Evolutionary conservation across 2,888 invertebrate genomes (phyloP).

Genomic region (Acleris cristana): DNA sequence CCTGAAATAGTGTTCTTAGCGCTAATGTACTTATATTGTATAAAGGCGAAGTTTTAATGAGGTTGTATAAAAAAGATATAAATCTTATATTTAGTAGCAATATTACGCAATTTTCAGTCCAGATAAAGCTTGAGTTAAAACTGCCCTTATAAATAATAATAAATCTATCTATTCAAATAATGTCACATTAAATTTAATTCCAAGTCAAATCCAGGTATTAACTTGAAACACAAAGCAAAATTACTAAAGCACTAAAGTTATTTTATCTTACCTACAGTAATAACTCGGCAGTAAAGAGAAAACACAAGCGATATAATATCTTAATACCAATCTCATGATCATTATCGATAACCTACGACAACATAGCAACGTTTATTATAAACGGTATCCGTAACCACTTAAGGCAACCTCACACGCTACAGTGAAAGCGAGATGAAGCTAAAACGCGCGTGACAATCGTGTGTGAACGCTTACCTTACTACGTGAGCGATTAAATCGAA

Average conservation of each 20-base stretch:
- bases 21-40: too few species aligned
- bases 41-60: too few species aligned
- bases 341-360: conserved; percentile 62
- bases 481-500: conserved; percentile 73
- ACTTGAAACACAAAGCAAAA: not conserved
- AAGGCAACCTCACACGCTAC: conserved; percentile 52
- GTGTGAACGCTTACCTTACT: conserved; percentile 58
- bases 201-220: not conserved
- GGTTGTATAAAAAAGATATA: too few species aligned
- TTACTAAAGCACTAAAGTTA: conserved; percentile 14
- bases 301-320: conserved; percentile 33
- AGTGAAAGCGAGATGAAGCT: conserved; percentile 60
- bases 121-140: too few species aligned
- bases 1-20: too few species aligned
- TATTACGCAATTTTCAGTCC: too few species aligned
- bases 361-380: conserved; percentile 52
- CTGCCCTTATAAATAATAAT: too few species aligned
- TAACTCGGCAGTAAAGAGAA: conserved; percentile 34
- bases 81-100: too few species aligned
- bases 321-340: conserved; percentile 41
- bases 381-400: conserved; percentile 41
- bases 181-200: not conserved
- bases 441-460: conserved; percentile 59
- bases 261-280: conserved; percentile 23
- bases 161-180: not conserved